These are phyloP conservation scores for Pseudochromis fuscus DNA, from an alignment of 2,797 vertebrate species.

Conservation along the genomic window DNA sequence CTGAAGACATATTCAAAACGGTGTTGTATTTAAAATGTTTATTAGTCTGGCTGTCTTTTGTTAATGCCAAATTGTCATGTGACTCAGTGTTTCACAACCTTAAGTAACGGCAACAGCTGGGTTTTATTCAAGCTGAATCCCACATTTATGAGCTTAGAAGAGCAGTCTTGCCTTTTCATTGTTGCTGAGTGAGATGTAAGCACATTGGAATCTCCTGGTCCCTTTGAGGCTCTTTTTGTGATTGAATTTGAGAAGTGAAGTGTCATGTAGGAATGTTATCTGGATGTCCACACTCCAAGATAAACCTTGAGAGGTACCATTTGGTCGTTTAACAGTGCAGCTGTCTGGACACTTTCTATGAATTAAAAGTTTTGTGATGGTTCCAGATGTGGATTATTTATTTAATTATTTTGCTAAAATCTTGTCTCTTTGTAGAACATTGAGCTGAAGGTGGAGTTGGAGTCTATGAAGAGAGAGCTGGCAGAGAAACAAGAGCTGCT, in stretches of 20 bases:
- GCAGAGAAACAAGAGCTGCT: constrained; percentile 94
- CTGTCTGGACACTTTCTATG: not conserved
- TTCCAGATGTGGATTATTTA: constrained; percentile 22
- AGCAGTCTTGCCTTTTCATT: constrained; percentile 30
- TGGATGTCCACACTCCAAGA: constrained; percentile 17
- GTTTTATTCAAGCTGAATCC: constrained; percentile 34
- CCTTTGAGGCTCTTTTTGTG: constrained; percentile 9
- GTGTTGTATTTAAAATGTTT: constrained; percentile 74
- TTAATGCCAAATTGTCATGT: constrained; percentile 24
- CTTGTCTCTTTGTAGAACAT: constrained; percentile 88
- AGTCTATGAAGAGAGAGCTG: constrained; percentile 95
- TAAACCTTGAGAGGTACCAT: not conserved
- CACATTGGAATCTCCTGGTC: constrained; percentile 44
- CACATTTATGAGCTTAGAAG: constrained; percentile 18
- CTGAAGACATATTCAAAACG: constrained; percentile 93
- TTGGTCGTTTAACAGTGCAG: not conserved
- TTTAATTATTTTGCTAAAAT: too few species aligned
- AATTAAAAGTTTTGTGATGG: not conserved
- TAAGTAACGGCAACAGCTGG: constrained; percentile 46
- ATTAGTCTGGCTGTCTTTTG: not conserved
- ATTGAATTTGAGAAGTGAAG: constrained; percentile 3
- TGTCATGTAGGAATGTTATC: constrained; percentile 34
- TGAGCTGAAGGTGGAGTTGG: constrained; percentile 96
- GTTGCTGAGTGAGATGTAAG: constrained; percentile 26
- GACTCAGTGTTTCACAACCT: constrained; percentile 42